Conservation (phyloP, 1,140 invertebrate species). For the Tenebrio molitor region DNA sequence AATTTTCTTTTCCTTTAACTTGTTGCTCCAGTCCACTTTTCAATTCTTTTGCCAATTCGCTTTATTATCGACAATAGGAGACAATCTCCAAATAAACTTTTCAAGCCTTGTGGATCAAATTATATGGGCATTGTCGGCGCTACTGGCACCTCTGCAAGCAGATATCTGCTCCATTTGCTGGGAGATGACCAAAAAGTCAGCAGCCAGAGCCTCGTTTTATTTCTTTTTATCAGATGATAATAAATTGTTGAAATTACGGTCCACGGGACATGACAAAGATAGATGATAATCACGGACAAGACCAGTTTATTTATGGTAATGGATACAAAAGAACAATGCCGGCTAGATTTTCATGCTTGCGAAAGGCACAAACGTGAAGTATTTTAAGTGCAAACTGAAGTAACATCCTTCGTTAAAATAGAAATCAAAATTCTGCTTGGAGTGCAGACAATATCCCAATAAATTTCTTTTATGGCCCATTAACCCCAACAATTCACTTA, state of each 20-base stretch:
- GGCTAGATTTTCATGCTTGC: conserved; percentile 17
- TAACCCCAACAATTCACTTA: conserved; percentile 26
- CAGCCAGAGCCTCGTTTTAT: neutral
- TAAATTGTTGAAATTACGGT: conserved; percentile 34
- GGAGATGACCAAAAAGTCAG: neutral
- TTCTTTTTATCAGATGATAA: conserved; percentile 14
- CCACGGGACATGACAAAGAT: conserved; percentile 31
- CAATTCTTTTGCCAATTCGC: no score
- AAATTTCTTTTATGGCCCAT: conserved; percentile 20
- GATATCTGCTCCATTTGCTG: no score
- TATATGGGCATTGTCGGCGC: no score
- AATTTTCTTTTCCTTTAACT: no score
- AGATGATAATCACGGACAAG: conserved; percentile 14
- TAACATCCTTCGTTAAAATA: conserved; percentile 12
- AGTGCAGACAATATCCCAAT: neutral
- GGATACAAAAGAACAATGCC: conserved; percentile 29
- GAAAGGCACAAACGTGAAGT: conserved; percentile 26
- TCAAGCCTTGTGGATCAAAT: no score
- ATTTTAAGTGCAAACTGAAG: conserved; percentile 17
- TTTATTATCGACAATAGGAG: no score
- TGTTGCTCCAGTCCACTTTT: no score
- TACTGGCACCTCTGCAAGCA: no score
- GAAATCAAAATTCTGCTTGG: conserved; percentile 28
- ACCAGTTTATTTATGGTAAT: conserved; percentile 34
- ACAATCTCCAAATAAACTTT: no score